Percentiles rank a stretch among this genome's conserved stretches.
Evolutionary conservation across 1,140 invertebrate genomes (phyloP).

Genomic region (Muscidifurax raptorellus): DNA sequence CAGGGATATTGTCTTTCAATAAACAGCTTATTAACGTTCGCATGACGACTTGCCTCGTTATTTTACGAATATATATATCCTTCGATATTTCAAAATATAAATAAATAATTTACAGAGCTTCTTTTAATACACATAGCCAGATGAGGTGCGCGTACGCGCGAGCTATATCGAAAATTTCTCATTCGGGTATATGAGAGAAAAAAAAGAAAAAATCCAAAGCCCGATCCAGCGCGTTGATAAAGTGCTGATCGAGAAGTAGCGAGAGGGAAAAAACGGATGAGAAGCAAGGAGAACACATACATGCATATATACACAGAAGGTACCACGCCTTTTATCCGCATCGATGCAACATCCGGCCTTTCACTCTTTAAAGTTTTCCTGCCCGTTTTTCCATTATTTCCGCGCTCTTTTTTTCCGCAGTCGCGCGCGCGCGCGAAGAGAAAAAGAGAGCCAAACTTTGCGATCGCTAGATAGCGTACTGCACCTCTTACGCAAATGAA

Average conservation of each 20-base stretch:
- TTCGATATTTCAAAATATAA: too few relatives aligned
- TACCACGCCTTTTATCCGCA: conserved; percentile 51
- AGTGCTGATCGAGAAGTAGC: background rate
- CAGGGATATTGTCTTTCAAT: conserved; percentile 23
- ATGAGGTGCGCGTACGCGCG: background rate
- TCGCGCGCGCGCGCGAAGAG: background rate
- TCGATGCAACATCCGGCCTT: conserved; percentile 23
- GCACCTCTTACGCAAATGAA: conserved; percentile 61
- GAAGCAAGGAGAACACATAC: background rate
- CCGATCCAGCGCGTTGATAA: background rate
- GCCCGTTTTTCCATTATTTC: conserved; percentile 1
- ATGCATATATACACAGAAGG: background rate
- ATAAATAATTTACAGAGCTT: background rate
- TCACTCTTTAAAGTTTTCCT: conserved; percentile 25
- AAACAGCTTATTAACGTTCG: conserved; percentile 12
- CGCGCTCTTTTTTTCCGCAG: conserved; percentile 40
- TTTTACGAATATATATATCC: background rate
- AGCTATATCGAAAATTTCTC: background rate
- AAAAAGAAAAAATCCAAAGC: background rate
- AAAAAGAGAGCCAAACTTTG: background rate
- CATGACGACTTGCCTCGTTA: background rate
- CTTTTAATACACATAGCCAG: background rate
- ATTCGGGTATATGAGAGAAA: background rate
- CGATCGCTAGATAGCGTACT: conserved; percentile 51
- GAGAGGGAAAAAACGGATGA: background rate